phyloP scores from a whole-genome alignment of 2,888 invertebrate species.

The Lasiommata megera region DNA sequence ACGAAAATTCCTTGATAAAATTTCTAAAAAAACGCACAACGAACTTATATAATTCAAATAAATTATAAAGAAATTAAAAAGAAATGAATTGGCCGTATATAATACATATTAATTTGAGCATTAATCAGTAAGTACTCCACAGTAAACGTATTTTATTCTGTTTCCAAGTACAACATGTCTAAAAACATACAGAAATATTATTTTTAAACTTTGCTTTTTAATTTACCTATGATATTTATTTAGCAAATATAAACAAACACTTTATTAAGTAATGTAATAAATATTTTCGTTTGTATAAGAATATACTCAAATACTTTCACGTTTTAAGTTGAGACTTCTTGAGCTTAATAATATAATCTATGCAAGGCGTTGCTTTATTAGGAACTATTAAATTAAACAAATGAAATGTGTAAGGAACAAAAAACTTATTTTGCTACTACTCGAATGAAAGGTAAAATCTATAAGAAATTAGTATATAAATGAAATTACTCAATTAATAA shows the following conservation, averaged over 20 bases:
- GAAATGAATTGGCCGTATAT: not conserved
- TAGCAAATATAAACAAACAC: not conserved
- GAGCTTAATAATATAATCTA: not conserved
- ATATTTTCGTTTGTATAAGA: not conserved
- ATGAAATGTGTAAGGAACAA: not conserved
- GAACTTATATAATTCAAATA: not conserved
- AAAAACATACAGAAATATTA: not conserved
- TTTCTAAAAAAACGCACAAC: not conserved
- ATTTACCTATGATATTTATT: not conserved
- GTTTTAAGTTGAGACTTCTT: too few species aligned
- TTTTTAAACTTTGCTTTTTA: not conserved
- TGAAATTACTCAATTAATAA: too few species aligned
- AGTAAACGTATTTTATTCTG: not conserved
- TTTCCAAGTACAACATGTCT: not conserved
- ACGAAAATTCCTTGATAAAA: too few species aligned
- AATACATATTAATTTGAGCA: conserved; percentile 30
- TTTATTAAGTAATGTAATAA: not conserved
- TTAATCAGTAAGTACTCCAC: conserved; percentile 33
- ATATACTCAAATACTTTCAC: too few species aligned
- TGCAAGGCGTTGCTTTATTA: conserved; percentile 1
- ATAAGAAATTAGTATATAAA: too few species aligned
- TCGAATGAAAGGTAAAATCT: too few species aligned
- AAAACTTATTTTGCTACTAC: not conserved
- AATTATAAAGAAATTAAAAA: too few species aligned
- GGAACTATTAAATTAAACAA: not conserved